Percentiles rank a stretch among this genome's conserved stretches.
These are phyloP conservation scores for Allophyes oxyacanthae DNA, from an alignment of 2,888 invertebrate species.

Conservation along the genomic window DNA sequence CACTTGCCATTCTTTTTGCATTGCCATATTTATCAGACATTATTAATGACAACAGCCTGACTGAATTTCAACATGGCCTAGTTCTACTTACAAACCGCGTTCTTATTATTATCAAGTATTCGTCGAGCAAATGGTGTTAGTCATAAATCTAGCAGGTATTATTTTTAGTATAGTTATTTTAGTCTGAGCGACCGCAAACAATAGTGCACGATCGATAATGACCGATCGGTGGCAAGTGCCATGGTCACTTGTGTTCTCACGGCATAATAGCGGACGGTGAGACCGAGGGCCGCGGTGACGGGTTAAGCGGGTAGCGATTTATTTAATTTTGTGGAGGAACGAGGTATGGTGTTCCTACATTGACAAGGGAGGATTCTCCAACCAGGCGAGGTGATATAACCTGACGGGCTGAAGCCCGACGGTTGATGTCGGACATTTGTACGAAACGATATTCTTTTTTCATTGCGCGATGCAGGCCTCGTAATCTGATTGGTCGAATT, in stretches of 20 bases:
- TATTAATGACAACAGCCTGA: slow-evolving; percentile 32
- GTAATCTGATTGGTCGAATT: no score
- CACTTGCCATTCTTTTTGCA: slow-evolving; percentile 9
- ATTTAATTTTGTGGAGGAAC: background rate
- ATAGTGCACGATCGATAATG: slow-evolving; percentile 68
- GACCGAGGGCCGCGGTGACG: slow-evolving; percentile 10
- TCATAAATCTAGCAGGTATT: slow-evolving; percentile 34
- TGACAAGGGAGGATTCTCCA: no score
- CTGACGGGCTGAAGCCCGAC: no score
- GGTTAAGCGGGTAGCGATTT: slow-evolving; percentile 41
- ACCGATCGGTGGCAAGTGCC: slow-evolving; percentile 67
- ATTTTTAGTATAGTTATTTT: slow-evolving; percentile 34
- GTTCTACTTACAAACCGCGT: slow-evolving; percentile 29
- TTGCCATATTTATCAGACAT: slow-evolving; percentile 32
- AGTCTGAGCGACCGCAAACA: slow-evolving; percentile 53
- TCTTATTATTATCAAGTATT: slow-evolving; percentile 30
- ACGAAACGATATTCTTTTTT: no score
- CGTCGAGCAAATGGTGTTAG: slow-evolving; percentile 32
- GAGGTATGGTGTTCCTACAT: no score
- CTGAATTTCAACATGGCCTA: slow-evolving; percentile 29
- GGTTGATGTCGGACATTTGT: no score
- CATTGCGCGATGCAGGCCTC: no score
- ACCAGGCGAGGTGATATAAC: no score
- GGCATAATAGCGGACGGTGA: slow-evolving; percentile 48
- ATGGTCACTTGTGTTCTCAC: slow-evolving; percentile 72